These are phyloP conservation scores for Thaumetopoea pityocampa DNA, from an alignment of 1,140 invertebrate genomes.

Conservation along the genomic window DNA sequence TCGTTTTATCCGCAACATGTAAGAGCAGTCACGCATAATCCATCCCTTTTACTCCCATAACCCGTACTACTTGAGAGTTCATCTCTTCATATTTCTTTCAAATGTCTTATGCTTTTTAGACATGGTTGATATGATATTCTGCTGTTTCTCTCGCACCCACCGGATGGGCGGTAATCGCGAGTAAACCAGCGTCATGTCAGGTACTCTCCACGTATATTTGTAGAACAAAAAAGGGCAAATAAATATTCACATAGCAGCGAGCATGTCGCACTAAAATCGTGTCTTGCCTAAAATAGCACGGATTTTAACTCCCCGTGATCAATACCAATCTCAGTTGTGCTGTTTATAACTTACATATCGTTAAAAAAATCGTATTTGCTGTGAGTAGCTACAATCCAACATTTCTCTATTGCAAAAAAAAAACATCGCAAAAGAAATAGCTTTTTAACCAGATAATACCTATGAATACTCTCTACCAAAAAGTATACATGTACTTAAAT, in stretches of 20 bases:
- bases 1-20: slow-evolving; percentile 38
- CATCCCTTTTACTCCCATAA: slow-evolving; percentile 36
- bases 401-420: too few species aligned
- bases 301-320: slow-evolving; percentile 39
- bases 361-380: too few species aligned
- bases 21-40: slow-evolving; percentile 36
- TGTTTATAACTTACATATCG: slow-evolving; percentile 12
- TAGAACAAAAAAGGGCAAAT: slow-evolving; percentile 7
- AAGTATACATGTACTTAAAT: too few species aligned
- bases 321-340: slow-evolving; percentile 25
- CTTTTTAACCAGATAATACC: too few species aligned
- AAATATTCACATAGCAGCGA: slow-evolving; percentile 10
- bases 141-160: slow-evolving; percentile 27
- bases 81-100: slow-evolving; percentile 18
- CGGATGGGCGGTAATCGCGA: slow-evolving; percentile 3
- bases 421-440: too few species aligned
- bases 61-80: slow-evolving; percentile 20
- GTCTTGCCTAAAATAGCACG: slow-evolving; percentile 46
- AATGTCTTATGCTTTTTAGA: slow-evolving; percentile 17
- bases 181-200: slow-evolving; percentile 17
- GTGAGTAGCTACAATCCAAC: too few species aligned
- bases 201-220: background rate
- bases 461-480: too few species aligned
- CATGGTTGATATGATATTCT: slow-evolving; percentile 1
- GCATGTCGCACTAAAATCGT: slow-evolving; percentile 24